Base-by-base conservation (phyloP, 2,797 vertebrate species). In the Delichon dasypus region DNA sequence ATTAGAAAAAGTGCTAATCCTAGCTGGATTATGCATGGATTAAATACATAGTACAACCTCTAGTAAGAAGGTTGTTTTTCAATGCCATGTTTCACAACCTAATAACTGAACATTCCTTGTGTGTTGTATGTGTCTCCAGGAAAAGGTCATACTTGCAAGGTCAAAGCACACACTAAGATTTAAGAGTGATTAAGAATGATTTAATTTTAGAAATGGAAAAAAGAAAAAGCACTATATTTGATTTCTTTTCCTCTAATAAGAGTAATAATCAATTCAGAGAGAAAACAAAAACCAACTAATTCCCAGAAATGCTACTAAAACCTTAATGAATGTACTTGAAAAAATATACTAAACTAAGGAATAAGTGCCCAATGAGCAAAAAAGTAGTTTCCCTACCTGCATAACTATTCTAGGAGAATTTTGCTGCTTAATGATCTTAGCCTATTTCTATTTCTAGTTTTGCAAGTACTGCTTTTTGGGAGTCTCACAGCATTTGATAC, bases 371-470 rank as follows among this genome's bases (percentile, higher is more conserved):
- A 79, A 40, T 73, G 67, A 94, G 94, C 89, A 94, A 91, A 96
- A 95, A 91, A 71, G 20, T 55, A 85, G 11, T 86, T 88, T 79
- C 67, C 44, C 16, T 90, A 73, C 67, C 82, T 70, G 22, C 40
- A n/a, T 85, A 81, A 90, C 76, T 95, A 93, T 96, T 97, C 90
- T 66, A 80, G 84, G 67, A 90, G 26, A 88, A 70, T 86, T 94
- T 83, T 94, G 64, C 70, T 86, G 58, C 87, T 95, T 94, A 93
- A 95, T 88, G 90, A 96, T 92, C 81, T 87, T 74, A 93, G 58
- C 88, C 91, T 95, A 94, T 90, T 95, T 97, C 93, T 97, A 81
- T 96, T 97, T 95, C 91, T 89, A 95, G 90, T 93, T 97, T 96
- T 97, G 97, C 96, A 96, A 94, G 55, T 91, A 51, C 51, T 95